Evolutionary conservation across 2,113 vertebrate species (phyloP), one percentile per base, ranked within the genome.

Genomic region (Orycteropus afer): DNA sequence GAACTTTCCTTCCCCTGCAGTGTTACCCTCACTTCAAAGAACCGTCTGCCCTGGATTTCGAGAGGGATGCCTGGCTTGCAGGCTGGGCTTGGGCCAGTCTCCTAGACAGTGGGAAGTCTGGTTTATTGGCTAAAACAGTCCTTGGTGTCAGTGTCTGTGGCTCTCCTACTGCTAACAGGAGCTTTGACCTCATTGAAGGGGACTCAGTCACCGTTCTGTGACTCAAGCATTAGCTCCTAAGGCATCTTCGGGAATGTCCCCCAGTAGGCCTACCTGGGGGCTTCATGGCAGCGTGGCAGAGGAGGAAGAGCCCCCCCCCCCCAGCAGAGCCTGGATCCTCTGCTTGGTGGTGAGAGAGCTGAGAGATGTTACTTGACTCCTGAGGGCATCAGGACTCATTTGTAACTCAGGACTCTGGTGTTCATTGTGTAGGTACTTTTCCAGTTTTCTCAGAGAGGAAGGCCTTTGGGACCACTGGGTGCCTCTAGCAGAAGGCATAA

Each of bases 21-120:
- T 67, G 47, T 51, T n/a, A 83, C 59, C 67, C 57, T 89, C 22
- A 90, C 77, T 96, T 93, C 95, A 96, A 93, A 93, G 96, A 86
- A 18, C 37, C 0, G 15, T 20, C 93, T 40, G 88, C n/a, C 57
- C 65, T 59, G 12, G 80, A 32, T 83, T 71, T 63, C 42, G 37
- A 22, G 27, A 71, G 51, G 57, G n/a, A 20, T 74, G 80, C 22
- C 81, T 59, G 11, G 12, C 42, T 42, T 14, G 71, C n/a, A n/a
- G n/a, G 34, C 37, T 17, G 37, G 32, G 7, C 37, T 32, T 0
- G 42, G 73, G 63, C 37, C 32, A 17, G 13, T 47, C 51, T 74
- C 57, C 45, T 63, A 79, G 71, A 27, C 2, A 7, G 13, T 20
- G 47, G 34, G 40, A 76, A 84, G 40, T 25, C 23, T 42, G 27